These are phyloP conservation scores for Clarias macrocephalus DNA, from an alignment of 2,113 vertebrate genomes.

Conservation along the genomic window DNA sequence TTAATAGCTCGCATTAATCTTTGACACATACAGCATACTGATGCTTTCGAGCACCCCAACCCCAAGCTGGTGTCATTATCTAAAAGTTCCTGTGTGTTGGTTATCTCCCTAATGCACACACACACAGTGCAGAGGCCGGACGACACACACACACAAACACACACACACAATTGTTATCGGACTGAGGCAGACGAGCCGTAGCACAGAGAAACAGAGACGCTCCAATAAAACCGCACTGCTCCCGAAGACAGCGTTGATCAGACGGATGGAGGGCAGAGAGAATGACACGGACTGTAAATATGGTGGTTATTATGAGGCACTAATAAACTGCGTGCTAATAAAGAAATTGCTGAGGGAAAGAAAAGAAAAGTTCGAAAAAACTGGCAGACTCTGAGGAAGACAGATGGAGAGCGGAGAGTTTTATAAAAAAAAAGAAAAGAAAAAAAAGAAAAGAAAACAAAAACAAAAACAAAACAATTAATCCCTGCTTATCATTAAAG, in stretches of 20 bases:
- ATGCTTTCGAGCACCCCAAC: slow-evolving; percentile 5
- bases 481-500: neutral
- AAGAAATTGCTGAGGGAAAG: neutral
- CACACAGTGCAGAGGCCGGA: neutral
- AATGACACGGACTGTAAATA: neutral
- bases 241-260: neutral
- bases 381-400: neutral
- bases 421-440: neutral
- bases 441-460: neutral
- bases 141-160: neutral
- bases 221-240: neutral
- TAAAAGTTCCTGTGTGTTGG: slow-evolving; percentile 17
- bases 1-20: slow-evolving; percentile 44
- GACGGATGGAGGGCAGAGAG: neutral
- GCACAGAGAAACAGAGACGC: slow-evolving; percentile 1
- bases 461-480: neutral
- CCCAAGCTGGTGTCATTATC: neutral
- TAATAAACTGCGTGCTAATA: neutral
- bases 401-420: neutral
- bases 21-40: slow-evolving; percentile 36
- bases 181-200: slow-evolving; percentile 8
- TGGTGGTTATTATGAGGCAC: neutral
- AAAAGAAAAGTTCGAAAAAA: neutral
- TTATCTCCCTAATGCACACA: slow-evolving; percentile 27
- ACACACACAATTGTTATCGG: slow-evolving; percentile 24